Percentiles rank a stretch among this genome's conserved stretches.
phyloP scores from a whole-genome alignment of 2,113 vertebrate species.

The Dascyllus trimaculatus region DNA sequence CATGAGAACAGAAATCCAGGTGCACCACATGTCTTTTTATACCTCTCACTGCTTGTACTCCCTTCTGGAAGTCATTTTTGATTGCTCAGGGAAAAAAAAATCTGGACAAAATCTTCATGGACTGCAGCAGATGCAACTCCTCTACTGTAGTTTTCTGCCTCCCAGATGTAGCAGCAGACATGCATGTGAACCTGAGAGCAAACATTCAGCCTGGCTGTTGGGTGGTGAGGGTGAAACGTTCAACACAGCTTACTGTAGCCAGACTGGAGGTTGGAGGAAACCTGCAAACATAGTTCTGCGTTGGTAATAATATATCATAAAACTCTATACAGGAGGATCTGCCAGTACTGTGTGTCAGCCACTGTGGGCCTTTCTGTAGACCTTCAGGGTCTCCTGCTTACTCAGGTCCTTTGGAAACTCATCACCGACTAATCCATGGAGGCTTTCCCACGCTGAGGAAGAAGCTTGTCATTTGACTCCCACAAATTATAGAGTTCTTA shows the following conservation, averaged over 20 bases:
- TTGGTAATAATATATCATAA: not conserved
- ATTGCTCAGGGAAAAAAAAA: conserved; percentile 7
- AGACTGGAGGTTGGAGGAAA: not conserved
- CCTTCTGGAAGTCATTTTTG: conserved; percentile 45
- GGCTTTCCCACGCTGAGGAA: conserved; percentile 64
- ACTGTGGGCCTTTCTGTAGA: conserved; percentile 1
- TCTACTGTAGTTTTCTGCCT: conserved; percentile 8
- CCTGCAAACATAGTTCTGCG: not conserved
- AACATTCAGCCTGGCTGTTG: conserved; percentile 7
- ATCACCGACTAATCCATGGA: conserved; percentile 25
- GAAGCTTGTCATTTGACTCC: conserved; percentile 41
- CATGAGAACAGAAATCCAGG: conserved; percentile 28
- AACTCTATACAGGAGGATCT: not conserved
- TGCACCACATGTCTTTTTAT: conserved; percentile 29
- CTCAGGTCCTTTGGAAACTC: conserved; percentile 42
- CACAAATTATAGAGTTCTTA: conserved; percentile 50
- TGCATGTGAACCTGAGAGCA: not conserved
- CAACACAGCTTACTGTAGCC: not conserved
- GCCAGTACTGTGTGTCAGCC: too few relatives aligned
- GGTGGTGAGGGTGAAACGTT: not conserved
- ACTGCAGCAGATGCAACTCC: not conserved
- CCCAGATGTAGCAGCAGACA: conserved; percentile 7
- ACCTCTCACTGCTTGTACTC: not conserved
- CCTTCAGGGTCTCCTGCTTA: conserved; percentile 11
- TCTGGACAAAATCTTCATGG: conserved; percentile 14